A percentile compares a stretch with the other conserved stretches of the same genome.
Evolutionary conservation across 2,888 invertebrate species (phyloP).

Genomic region (Empis livida): DNA sequence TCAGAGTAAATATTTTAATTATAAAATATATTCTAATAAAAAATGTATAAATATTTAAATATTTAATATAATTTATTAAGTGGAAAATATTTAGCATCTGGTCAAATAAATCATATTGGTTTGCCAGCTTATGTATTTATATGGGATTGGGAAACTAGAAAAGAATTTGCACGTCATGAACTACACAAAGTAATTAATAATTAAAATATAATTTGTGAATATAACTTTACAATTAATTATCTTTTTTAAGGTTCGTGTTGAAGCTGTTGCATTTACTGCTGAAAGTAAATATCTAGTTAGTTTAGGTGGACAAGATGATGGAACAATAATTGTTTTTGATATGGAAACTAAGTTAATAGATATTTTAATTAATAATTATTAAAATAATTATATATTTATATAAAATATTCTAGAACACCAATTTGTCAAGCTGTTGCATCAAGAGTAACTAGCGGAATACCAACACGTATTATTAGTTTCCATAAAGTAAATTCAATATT

Average conservation of each 20-base stretch:
- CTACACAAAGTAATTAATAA: slow-evolving; percentile 78
- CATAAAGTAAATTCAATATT: slow-evolving; percentile 50
- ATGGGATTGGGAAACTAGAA: slow-evolving; percentile 65
- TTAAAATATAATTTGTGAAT: not conserved
- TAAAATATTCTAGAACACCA: slow-evolving; percentile 34
- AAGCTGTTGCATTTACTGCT: slow-evolving; percentile 69
- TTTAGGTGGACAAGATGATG: slow-evolving; percentile 82
- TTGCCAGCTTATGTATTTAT: slow-evolving; percentile 77
- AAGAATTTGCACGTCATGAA: slow-evolving; percentile 55
- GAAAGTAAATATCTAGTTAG: slow-evolving; percentile 72
- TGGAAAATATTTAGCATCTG: slow-evolving; percentile 75
- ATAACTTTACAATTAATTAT: not conserved
- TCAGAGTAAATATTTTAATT: slow-evolving; percentile 26
- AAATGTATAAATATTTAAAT: not conserved
- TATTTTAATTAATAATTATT: not conserved
- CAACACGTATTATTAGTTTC: slow-evolving; percentile 43
- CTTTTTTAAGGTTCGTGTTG: slow-evolving; percentile 51
- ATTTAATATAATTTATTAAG: slow-evolving; percentile 19
- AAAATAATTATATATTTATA: not conserved
- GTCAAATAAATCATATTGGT: slow-evolving; percentile 82
- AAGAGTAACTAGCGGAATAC: slow-evolving; percentile 59
- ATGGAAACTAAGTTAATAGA: slow-evolving; percentile 41
- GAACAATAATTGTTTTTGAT: slow-evolving; percentile 76
- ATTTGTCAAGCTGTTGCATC: slow-evolving; percentile 48
- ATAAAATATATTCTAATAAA: not conserved